phyloP scores from a whole-genome alignment of 1,140 invertebrate genomes.

The Diplogasteroides magnus region DNA sequence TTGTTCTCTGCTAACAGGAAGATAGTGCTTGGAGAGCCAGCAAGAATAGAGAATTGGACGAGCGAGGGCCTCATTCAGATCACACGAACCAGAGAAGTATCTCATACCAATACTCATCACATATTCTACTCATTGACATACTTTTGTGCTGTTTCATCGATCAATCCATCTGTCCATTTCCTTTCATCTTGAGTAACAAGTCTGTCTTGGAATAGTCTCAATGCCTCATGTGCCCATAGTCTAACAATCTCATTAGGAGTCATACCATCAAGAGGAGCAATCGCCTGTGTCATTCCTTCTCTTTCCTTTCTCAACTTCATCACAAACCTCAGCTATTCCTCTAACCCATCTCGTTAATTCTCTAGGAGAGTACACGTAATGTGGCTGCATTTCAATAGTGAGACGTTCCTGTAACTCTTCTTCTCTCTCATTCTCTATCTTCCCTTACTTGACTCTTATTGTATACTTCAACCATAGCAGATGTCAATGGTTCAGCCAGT shows the following conservation, averaged over 20 bases:
- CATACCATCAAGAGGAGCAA: conserved; percentile 80
- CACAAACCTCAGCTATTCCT: conserved; percentile 78
- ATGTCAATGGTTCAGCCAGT: conserved; percentile 90
- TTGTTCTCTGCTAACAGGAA: conserved; percentile 89
- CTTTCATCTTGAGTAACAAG: conserved; percentile 89
- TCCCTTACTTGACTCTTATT: conserved; percentile 72
- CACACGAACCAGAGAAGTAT: conserved; percentile 79
- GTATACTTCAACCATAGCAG: conserved; percentile 99
- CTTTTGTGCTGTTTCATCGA: conserved; percentile 84
- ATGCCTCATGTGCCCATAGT: conserved; percentile 95
- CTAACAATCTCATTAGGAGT: conserved; percentile 87
- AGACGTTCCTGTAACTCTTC: conserved; percentile 70
- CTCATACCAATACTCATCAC: conserved; percentile 1
- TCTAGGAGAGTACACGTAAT: conserved; percentile 98
- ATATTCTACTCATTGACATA: conserved; percentile 50
- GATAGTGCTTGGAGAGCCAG: conserved; percentile 96
- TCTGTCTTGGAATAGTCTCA: conserved; percentile 86
- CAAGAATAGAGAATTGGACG: conserved; percentile 95
- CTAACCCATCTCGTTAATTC: conserved; percentile 99
- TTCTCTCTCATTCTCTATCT: not conserved
- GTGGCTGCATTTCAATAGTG: conserved; percentile 99
- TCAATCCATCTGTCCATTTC: conserved; percentile 95
- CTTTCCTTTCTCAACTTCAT: not conserved
- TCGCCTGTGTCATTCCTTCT: conserved; percentile 62
- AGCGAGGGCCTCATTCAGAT: conserved; percentile 70